These are phyloP conservation scores for Smittia sp. DNA, from an alignment of 2,888 invertebrate species.

Conservation along the genomic window DNA sequence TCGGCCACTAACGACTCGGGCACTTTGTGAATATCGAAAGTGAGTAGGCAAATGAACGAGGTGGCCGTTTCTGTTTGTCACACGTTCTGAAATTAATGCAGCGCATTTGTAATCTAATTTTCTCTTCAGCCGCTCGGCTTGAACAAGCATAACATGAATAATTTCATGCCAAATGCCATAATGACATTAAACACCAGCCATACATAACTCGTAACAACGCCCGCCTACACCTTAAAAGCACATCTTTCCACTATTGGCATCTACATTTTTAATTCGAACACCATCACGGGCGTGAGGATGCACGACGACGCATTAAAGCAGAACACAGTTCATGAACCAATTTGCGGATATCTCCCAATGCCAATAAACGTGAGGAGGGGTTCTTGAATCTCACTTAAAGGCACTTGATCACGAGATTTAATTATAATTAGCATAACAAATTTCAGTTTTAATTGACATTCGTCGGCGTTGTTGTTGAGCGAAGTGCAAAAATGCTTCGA, in stretches of 20 bases:
- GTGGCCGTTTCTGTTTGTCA: constrained; percentile 8
- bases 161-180: background rate
- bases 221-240: too few species aligned
- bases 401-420: too few species aligned
- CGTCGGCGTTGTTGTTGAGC: too few species aligned
- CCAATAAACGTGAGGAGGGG: background rate
- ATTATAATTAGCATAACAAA: too few species aligned
- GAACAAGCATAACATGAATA: background rate
- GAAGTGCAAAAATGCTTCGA: too few species aligned
- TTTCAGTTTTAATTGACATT: too few species aligned
- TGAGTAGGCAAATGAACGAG: background rate
- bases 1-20: too few species aligned
- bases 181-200: background rate
- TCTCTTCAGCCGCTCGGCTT: background rate
- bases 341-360: background rate
- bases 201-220: too few species aligned
- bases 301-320: background rate
- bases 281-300: background rate
- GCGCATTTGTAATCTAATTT: constrained; percentile 37
- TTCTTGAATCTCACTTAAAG: too few species aligned
- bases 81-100: constrained; percentile 26
- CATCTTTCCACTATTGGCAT: too few species aligned
- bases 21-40: background rate
- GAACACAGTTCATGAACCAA: constrained; percentile 1
- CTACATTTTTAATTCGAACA: too few species aligned